Evolutionary conservation across 2,797 vertebrate genomes (phyloP), one percentile per base, ranked within the genome.

Genomic region (Pristis pectinata): DNA sequence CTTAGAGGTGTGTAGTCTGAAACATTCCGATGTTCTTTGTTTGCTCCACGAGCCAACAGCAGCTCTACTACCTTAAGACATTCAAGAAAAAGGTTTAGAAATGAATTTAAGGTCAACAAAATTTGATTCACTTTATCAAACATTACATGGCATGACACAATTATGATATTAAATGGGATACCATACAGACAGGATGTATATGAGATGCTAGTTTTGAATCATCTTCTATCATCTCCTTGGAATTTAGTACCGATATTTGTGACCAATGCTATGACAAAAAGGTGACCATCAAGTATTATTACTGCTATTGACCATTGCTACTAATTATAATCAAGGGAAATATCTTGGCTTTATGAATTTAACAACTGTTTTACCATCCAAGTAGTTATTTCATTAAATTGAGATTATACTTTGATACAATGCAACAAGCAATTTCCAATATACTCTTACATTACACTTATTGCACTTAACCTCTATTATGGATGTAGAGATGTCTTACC

Each of bases 1-100:
- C 99, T 99, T 95, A 99, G 97, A 0, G 99, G 99, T 0, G 99
- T 99, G 97, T 99, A 99, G 96, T 99, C 99, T 13, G 99, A 99
- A 95, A 99, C 99, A 94, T 99, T 99, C 95, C 99, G 98, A 96
- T 99, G 99, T 95, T 99, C 99, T 96, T 99, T 99, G 95, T 99
- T 99, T 96, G 99, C 99, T 96, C 99, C 99, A 95, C 99, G 98
- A 93, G 99, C 98, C 97, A 99, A 97, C 95, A 99, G 97, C 96
- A 99, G 96, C 96, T 99, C 99, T 95, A 99, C 99, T 95, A 99
- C 99, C 99, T 99, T 96, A 37, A 74, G 49, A 53, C 11, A 94
- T 53, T 7, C 13, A 34, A 49, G 56, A n/a, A 61, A 49, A 96
- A 95, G 95, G 89, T 94, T 96, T 77, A 96, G 95, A 6, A 95